A percentile compares a stretch with the other conserved stretches of the same genome.
Conservation (phyloP, 2,797 vertebrate genomes). For the Gastrophryne carolinensis region DNA sequence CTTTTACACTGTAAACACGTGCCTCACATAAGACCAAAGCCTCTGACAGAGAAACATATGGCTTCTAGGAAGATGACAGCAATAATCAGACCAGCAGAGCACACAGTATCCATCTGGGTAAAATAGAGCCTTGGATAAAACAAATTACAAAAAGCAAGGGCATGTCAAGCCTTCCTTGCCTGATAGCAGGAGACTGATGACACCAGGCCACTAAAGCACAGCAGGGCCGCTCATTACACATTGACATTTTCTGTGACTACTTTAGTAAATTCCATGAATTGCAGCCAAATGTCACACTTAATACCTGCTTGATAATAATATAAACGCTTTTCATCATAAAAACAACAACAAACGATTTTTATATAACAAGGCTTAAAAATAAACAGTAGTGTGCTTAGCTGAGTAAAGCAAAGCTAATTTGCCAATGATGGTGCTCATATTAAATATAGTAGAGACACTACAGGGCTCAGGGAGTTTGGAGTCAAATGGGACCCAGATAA, state of each 20-base stretch:
- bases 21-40: neutral
- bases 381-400: too few species aligned
- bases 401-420: too few species aligned
- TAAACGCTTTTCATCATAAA: neutral
- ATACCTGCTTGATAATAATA: neutral
- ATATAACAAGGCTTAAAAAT: too few species aligned
- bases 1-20: neutral
- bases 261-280: neutral
- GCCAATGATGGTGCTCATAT: too few species aligned
- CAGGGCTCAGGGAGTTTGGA: too few species aligned
- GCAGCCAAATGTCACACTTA: neutral
- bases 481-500: too few species aligned
- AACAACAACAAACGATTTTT: too few species aligned
- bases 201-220: neutral
- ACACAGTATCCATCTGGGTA: constrained; percentile 76
- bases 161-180: constrained; percentile 54
- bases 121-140: constrained; percentile 56
- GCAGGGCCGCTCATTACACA: constrained; percentile 4
- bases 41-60: constrained; percentile 44
- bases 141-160: constrained; percentile 60
- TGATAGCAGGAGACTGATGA: constrained; percentile 52
- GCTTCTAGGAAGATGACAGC: constrained; percentile 67
- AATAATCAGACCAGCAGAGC: constrained; percentile 71
- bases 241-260: constrained; percentile 26
- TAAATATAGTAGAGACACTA: too few species aligned